Conservation (phyloP, 1,140 invertebrate species). For the Drosophila persimilis region DNA sequence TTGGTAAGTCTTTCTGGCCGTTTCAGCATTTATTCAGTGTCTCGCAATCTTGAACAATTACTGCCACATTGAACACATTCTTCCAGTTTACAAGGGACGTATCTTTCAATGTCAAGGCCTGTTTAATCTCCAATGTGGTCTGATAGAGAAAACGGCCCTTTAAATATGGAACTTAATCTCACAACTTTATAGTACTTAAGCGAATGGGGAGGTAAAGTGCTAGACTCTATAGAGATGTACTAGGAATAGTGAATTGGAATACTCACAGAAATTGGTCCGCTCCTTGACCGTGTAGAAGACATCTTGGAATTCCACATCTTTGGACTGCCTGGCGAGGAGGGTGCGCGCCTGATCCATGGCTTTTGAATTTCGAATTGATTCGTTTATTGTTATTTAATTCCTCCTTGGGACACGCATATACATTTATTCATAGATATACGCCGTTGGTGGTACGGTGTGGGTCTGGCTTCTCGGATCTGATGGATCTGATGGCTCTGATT, state of each 20-base stretch:
- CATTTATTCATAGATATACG: constrained; percentile 1
- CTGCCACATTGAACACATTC: too few relatives aligned
- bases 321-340: constrained; percentile 66
- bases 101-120: too few relatives aligned
- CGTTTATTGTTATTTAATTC: constrained; percentile 54
- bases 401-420: constrained; percentile 32
- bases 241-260: not conserved
- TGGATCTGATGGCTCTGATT: constrained; percentile 29
- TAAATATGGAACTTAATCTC: too few relatives aligned
- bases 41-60: too few relatives aligned
- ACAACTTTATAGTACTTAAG: too few relatives aligned
- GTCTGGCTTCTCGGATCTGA: not conserved
- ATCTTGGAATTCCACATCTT: constrained; percentile 82
- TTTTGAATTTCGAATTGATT: constrained; percentile 4
- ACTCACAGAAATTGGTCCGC: constrained; percentile 74
- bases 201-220: too few relatives aligned
- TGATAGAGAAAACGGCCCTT: too few relatives aligned
- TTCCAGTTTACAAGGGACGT: too few relatives aligned
- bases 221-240: not conserved
- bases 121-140: too few relatives aligned
- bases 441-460: constrained; percentile 8
- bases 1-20: too few relatives aligned
- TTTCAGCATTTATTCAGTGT: too few relatives aligned
- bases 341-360: constrained; percentile 66
- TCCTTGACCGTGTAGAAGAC: constrained; percentile 75